phyloP scores from a whole-genome alignment of 1,140 invertebrate genomes.

The Bombus superbus region DNA sequence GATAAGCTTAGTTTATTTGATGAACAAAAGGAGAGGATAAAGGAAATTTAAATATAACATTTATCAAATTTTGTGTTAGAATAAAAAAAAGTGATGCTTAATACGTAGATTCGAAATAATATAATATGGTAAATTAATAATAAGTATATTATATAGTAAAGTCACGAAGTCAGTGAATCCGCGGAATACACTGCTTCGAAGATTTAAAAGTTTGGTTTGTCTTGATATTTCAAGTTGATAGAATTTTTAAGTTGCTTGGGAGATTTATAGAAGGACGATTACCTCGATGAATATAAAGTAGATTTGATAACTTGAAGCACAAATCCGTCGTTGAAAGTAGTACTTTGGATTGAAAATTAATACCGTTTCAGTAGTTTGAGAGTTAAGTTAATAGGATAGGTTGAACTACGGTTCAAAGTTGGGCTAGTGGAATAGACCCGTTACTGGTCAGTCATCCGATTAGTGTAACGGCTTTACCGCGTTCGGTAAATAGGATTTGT shows the following conservation, averaged over 20 bases:
- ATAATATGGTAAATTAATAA: background rate
- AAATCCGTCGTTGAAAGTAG: constrained; percentile 1
- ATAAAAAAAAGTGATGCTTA: too few species aligned
- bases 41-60: background rate
- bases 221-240: background rate
- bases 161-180: background rate
- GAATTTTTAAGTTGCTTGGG: background rate
- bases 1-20: background rate
- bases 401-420: background rate
- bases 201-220: background rate
- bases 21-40: background rate
- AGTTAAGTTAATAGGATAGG: background rate
- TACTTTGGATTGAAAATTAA: background rate
- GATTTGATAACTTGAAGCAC: background rate
- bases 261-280: background rate
- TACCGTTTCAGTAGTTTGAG: background rate
- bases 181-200: background rate
- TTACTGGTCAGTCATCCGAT: constrained; percentile 19
- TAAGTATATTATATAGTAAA: background rate
- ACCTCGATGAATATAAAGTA: background rate
- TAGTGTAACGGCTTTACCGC: background rate
- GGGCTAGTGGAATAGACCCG: constrained; percentile 2
- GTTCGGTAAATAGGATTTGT: background rate
- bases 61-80: too few species aligned
- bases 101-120: too few species aligned